A percentile compares a stretch with the other conserved stretches of the same genome.
phyloP scores from a whole-genome alignment of 2,797 vertebrate species.

The Sebastolobus alascanus region DNA sequence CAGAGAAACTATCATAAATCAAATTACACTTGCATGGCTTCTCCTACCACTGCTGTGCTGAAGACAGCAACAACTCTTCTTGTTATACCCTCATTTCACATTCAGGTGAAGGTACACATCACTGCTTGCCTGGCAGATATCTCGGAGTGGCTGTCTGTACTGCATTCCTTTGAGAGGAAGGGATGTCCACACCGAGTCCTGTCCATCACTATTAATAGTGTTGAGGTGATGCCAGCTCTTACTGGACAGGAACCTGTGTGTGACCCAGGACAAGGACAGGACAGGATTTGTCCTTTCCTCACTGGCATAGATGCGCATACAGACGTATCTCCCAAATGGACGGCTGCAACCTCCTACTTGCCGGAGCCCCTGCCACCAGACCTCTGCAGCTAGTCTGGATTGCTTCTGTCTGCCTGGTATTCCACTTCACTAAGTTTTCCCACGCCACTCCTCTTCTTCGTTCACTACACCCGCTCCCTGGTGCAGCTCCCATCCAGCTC shows the following conservation, averaged over 20 bases:
- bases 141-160: not conserved
- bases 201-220: not conserved
- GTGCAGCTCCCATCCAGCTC: too few relatives aligned
- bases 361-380: too few relatives aligned
- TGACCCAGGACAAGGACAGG: not conserved
- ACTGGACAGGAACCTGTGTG: not conserved
- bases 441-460: too few relatives aligned
- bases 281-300: not conserved
- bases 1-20: not conserved
- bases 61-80: too few relatives aligned
- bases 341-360: too few relatives aligned
- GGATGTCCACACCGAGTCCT: not conserved
- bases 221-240: not conserved
- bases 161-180: not conserved
- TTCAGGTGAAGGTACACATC: constrained; percentile 10
- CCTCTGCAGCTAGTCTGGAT: too few relatives aligned
- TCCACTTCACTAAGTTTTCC: too few relatives aligned
- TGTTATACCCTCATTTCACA: not conserved
- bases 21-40: not conserved
- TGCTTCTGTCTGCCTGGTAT: too few relatives aligned
- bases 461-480: too few relatives aligned
- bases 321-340: not conserved
- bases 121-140: not conserved
- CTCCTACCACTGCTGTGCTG: not conserved
- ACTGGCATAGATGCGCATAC: too few relatives aligned